Base-by-base conservation (phyloP, 1,140 invertebrate species). In the Cydia fagiglandana region DNA sequence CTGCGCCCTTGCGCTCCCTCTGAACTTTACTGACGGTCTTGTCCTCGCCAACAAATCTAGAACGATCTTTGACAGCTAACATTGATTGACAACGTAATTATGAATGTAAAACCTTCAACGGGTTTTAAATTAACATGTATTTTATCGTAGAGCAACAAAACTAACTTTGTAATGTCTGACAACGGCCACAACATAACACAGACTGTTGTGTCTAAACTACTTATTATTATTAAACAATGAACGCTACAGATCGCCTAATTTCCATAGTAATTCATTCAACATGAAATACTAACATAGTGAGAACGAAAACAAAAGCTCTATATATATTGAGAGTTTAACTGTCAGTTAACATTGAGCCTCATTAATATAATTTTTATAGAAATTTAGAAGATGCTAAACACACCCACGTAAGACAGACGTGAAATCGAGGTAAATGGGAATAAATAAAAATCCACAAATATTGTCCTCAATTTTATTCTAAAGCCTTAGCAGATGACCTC, bases 61-160 rank as follows among this genome's bases (percentile, higher is more conserved):
- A 74, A 20, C 68, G 74, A 78, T 78, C 73, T 80, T 74, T 78
- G 73, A 79, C 77, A 80, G 77, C 53, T 50, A 74, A 50, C 64
- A 68, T 78, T 83, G 83, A 85, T 79, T 83, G 77, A 83, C 81
- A 79, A 78, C 75, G 73, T 84, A 84, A 88, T 89, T 86, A 86
- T 81, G 77, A 82, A 88, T 84, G 80, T 81, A 80, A 79, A 80
- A 84, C 83, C 81, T 85, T 84, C 80, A 78, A 79, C 75, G 64
- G 77, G 75, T 70, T 70, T 41, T 70, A 41, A 61, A 17, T 61
- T 17, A 61, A 61, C 9, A 61, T 61, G 56, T 61, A 61, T 61
- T 61, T 24, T 10, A 12, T 61, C 7, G n/a, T 61, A 61, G n/a
- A 17, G 56, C 20, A 24, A 61, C 56, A 2, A 3, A 24, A 24